phyloP scores from a whole-genome alignment of 2,113 vertebrate species.

The Emberiza fucata region DNA sequence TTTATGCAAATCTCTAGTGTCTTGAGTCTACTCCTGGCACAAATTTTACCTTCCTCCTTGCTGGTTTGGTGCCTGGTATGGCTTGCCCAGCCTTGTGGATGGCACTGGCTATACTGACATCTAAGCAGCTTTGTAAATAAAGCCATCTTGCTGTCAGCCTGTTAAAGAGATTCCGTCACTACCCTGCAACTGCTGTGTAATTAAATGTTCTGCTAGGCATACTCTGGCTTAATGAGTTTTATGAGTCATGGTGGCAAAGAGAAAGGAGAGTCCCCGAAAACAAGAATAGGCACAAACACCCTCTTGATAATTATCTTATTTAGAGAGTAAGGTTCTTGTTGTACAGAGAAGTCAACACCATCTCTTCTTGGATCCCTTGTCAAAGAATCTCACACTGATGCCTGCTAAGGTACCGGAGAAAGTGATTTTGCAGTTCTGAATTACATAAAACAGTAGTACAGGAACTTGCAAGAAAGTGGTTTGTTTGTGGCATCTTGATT shows the following conservation, averaged over 20 bases:
- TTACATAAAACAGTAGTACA: not conserved
- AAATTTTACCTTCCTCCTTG: not conserved
- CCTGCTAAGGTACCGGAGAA: not conserved
- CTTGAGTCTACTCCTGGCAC: not conserved
- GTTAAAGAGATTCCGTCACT: conserved; percentile 24
- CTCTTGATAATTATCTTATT: conserved; percentile 6
- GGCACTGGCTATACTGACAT: not conserved
- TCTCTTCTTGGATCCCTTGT: not conserved
- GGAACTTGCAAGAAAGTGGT: not conserved
- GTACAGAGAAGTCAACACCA: not conserved
- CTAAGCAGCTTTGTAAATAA: conserved; percentile 21
- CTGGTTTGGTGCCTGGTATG: not conserved
- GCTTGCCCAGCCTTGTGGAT: not conserved
- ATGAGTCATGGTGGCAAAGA: conserved; percentile 34
- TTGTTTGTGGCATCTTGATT: not conserved
- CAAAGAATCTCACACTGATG: not conserved
- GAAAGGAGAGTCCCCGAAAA: conserved; percentile 24
- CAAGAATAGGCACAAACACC: conserved; percentile 26
- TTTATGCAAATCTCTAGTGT: not conserved
- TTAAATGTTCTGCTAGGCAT: conserved; percentile 42
- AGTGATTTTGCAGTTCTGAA: conserved; percentile 8
- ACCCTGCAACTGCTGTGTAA: conserved; percentile 19
- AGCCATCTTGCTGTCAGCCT: not conserved
- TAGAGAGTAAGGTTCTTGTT: not conserved
- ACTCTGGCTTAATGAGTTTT: conserved; percentile 32